Base-by-base conservation (phyloP, 2,888 invertebrate species). In the Pegoplata infirma region DNA sequence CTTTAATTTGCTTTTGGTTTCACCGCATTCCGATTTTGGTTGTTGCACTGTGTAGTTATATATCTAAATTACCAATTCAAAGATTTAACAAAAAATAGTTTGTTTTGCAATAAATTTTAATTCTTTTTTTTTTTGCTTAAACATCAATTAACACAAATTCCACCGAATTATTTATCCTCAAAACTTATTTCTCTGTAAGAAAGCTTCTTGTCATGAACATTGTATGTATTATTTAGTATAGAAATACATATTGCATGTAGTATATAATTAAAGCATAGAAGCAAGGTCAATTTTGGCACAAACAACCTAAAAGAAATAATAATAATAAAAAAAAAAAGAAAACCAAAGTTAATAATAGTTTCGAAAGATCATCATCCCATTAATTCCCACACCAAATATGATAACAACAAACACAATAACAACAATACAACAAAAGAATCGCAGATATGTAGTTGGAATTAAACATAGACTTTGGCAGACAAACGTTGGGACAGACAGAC, bases 361-460 rank as follows among this genome's bases (percentile, higher is more conserved):
- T 10, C 14, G 28, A 44, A 66, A 53, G 64, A 74, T 69, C 55
- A 58, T 40, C 69, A 64, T 72, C 66, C 78, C 78, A 75, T 75
- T 73, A 79, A 71, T 79, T 79, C 78, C 78, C 78, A 79, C 75
- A 78, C 69, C 59, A 66, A 78, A 78, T 74, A 71, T 71, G 61
- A 79, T 67, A 59, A 61, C 36, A 40, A 40, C 36, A 49, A n/a
- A 51, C 44, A 53, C 21, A 51, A 32, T n/a, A 28, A 47, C 28
- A 49, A 23, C n/a, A n/a, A n/a, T n/a, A n/a, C n/a, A n/a, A n/a
- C n/a, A n/a, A n/a, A n/a, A n/a, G n/a, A n/a, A n/a, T n/a, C n/a
- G n/a, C n/a, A n/a, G n/a, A n/a, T n/a, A n/a, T n/a, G n/a, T n/a
- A 47, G 25, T 51, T 23, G 25, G 25, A 64, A 46, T 56, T 28